phyloP scores from a whole-genome alignment of 2,888 invertebrate genomes.

The Sthenelais limicola region DNA sequence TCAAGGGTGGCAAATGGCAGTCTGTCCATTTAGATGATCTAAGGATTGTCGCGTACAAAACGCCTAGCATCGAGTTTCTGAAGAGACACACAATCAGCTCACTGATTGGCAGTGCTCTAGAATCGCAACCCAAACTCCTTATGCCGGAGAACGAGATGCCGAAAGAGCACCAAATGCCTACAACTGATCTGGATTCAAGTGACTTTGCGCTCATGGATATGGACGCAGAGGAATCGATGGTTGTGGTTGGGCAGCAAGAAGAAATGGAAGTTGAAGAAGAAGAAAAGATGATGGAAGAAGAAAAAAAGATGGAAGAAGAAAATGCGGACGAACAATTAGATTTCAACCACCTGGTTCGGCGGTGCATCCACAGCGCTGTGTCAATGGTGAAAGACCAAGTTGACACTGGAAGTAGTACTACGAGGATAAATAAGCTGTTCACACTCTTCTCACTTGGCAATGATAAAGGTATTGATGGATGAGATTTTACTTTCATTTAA shows the following conservation, averaged over 20 bases:
- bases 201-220: neutral
- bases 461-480: too few relatives aligned
- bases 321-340: slow-evolving; percentile 36
- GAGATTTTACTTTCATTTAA: too few relatives aligned
- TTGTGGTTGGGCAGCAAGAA: too few relatives aligned
- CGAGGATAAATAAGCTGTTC: slow-evolving; percentile 53
- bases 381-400: slow-evolving; percentile 60
- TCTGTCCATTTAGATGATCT: slow-evolving; percentile 68
- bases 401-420: slow-evolving; percentile 50
- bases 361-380: slow-evolving; percentile 58
- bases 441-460: neutral
- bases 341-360: slow-evolving; percentile 49
- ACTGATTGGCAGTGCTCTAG: slow-evolving; percentile 40
- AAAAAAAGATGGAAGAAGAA: neutral
- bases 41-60: slow-evolving; percentile 27
- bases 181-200: neutral
- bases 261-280: neutral
- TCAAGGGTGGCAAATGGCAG: slow-evolving; percentile 65
- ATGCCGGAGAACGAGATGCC: neutral
- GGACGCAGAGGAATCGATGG: neutral
- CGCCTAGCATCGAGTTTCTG: slow-evolving; percentile 41
- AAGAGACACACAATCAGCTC: slow-evolving; percentile 44
- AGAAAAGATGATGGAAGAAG: neutral
- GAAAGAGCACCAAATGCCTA: neutral
- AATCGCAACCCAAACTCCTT: slow-evolving; percentile 16